Percentiles rank a stretch among this genome's conserved stretches.
Evolutionary conservation across 2,797 vertebrate species (phyloP).

Genomic region (Rhabdomys pumilio): DNA sequence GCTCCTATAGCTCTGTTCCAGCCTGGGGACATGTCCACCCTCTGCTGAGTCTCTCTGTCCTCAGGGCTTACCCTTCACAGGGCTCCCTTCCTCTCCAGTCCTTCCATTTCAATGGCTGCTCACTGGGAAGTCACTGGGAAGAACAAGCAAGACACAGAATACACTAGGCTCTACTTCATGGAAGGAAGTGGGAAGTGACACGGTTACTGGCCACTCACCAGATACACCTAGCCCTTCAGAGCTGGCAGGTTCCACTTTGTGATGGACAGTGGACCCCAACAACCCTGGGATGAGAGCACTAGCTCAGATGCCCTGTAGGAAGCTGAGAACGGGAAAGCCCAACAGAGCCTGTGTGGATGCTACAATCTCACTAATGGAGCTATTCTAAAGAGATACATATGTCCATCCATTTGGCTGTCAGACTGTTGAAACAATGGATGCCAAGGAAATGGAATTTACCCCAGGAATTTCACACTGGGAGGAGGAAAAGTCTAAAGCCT

Average conservation of each 20-base stretch:
- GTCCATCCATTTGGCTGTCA: neutral
- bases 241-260: neutral
- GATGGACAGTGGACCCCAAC: neutral
- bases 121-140: neutral
- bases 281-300: neutral
- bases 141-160: neutral
- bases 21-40: neutral
- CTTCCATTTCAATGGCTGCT: neutral
- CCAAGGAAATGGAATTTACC: neutral
- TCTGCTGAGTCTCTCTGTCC: neutral
- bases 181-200: neutral
- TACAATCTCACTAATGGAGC: neutral
- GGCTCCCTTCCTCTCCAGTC: neutral
- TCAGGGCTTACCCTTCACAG: neutral
- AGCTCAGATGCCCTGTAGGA: neutral
- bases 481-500: neutral
- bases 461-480: neutral
- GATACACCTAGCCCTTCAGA: neutral
- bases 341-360: neutral
- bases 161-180: neutral
- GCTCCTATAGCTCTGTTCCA: neutral
- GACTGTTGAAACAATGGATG: neutral
- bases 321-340: neutral
- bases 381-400: neutral
- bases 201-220: neutral